phyloP scores from a whole-genome alignment of 2,113 vertebrate species.

The Pangasianodon gigas region DNA sequence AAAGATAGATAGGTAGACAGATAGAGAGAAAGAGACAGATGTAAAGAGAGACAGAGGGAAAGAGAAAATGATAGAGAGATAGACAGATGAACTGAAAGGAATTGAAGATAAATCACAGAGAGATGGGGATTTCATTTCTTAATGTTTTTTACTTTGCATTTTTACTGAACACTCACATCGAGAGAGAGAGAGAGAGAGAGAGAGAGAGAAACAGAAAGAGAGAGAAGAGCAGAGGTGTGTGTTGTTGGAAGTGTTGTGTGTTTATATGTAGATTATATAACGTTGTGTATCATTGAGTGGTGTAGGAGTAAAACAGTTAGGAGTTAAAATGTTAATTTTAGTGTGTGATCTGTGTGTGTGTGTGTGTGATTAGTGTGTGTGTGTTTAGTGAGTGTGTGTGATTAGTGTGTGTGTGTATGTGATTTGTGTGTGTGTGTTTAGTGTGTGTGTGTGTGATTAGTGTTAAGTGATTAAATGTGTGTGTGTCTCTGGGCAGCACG shows the following conservation, averaged over 20 bases:
- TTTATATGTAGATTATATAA: too few relatives aligned
- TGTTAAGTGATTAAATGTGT: not conserved
- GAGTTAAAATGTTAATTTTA: not conserved
- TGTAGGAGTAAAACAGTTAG: not conserved
- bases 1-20: too few relatives aligned
- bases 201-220: too few relatives aligned
- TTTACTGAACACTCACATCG: too few relatives aligned
- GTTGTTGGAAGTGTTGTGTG: not conserved
- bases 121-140: too few relatives aligned
- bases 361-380: too few relatives aligned
- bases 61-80: not conserved
- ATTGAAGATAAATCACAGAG: too few relatives aligned
- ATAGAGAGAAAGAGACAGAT: not conserved
- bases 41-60: not conserved
- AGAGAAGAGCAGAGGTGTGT: not conserved
- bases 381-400: too few relatives aligned
- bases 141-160: too few relatives aligned
- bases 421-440: not conserved
- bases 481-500: constrained; percentile 75
- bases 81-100: not conserved
- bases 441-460: not conserved
- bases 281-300: not conserved
- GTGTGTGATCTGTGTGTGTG: too few relatives aligned
- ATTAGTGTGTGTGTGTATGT: too few relatives aligned
- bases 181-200: not conserved